Conservation (phyloP, 1,140 invertebrate genomes). For the Sogatella furcifera region DNA sequence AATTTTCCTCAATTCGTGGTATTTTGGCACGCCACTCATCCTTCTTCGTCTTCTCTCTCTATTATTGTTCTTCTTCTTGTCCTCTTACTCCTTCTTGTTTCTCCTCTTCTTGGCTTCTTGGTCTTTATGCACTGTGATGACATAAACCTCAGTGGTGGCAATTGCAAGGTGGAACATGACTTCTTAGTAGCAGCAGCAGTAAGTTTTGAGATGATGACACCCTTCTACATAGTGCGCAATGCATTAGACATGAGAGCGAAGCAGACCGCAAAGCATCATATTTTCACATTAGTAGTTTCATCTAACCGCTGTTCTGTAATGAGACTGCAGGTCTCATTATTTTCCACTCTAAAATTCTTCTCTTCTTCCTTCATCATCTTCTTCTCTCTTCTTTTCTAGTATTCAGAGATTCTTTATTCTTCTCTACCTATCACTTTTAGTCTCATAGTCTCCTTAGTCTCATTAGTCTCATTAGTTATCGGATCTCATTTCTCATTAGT, state of each 20-base stretch:
- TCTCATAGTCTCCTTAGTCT: too few species aligned
- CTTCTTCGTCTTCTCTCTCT: too few species aligned
- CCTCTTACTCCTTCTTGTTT: too few species aligned
- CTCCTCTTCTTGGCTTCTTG: too few species aligned
- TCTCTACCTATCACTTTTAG: background rate
- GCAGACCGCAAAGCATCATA: background rate
- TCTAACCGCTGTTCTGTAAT: too few species aligned
- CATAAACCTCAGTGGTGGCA: background rate
- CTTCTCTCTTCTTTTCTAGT: background rate
- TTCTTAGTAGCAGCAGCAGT: too few species aligned
- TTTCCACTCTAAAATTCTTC: background rate
- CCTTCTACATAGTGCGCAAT: background rate
- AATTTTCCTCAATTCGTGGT: too few species aligned
- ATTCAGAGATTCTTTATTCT: background rate
- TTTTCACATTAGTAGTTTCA: background rate
- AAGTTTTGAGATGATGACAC: background rate
- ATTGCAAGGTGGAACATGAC: background rate
- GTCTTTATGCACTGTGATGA: background rate
- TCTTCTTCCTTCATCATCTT: background rate
- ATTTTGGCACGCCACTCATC: too few species aligned
- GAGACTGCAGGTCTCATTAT: background rate
- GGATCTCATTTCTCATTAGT: too few species aligned
- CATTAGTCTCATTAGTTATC: too few species aligned
- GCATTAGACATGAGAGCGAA: background rate
- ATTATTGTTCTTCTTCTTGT: too few species aligned